A percentile compares a stretch with the other conserved stretches of the same genome.
phyloP scores from a whole-genome alignment of 2,797 vertebrate genomes.

The Chromis chromis region DNA sequence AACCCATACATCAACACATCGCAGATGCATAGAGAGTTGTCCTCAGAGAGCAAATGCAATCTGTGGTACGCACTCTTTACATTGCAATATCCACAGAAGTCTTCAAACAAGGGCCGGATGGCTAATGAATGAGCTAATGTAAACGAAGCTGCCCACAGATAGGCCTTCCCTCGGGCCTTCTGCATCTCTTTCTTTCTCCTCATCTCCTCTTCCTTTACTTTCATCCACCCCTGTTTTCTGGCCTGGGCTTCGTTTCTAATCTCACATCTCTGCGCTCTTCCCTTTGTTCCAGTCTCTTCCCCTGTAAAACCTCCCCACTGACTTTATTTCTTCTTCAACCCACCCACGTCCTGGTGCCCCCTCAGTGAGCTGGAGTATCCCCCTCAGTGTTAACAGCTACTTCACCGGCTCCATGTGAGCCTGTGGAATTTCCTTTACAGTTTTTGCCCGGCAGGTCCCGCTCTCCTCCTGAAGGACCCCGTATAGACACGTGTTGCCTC shows the following conservation, averaged over 20 bases:
- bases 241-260: slow-evolving; percentile 11
- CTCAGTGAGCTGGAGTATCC: slow-evolving; percentile 39
- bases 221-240: slow-evolving; percentile 40
- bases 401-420: slow-evolving; percentile 71
- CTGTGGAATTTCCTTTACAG: slow-evolving; percentile 75
- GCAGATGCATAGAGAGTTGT: slow-evolving; percentile 62
- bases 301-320: slow-evolving; percentile 15
- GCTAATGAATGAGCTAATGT: slow-evolving; percentile 66
- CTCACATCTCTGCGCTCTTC: slow-evolving; percentile 25
- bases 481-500: slow-evolving; percentile 51
- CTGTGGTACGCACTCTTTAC: slow-evolving; percentile 48
- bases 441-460: slow-evolving; percentile 44
- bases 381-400: slow-evolving; percentile 35
- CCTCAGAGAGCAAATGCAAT: slow-evolving; percentile 46
- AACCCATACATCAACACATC: slow-evolving; percentile 64
- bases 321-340: slow-evolving; percentile 24
- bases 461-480: slow-evolving; percentile 45
- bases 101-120: slow-evolving; percentile 53
- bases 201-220: slow-evolving; percentile 50
- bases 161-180: slow-evolving; percentile 41
- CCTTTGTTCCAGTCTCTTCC: slow-evolving; percentile 22
- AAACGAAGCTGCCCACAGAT: slow-evolving; percentile 54
- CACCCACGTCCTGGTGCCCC: slow-evolving; percentile 17
- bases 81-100: slow-evolving; percentile 34
- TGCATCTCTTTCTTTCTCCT: slow-evolving; percentile 24